Percentiles rank a stretch among this genome's conserved stretches.
Conservation (phyloP, 2,113 vertebrate species). For the Ciconia boyciana region DNA sequence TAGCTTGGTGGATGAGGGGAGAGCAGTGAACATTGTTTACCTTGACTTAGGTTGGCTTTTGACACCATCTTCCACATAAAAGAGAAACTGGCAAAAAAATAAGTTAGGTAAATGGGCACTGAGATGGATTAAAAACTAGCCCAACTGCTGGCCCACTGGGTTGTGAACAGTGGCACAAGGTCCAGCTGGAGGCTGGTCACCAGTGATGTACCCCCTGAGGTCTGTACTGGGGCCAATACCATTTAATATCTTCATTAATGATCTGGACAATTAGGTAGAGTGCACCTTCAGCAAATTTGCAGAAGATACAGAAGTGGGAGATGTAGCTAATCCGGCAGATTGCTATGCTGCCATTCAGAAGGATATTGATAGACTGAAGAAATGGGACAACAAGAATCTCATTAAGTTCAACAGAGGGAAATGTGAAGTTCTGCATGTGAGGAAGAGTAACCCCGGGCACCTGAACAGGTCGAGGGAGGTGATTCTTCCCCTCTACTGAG, state of each 20-base stretch:
- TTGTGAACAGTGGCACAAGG: not conserved
- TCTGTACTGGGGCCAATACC: not conserved
- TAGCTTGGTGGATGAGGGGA: not conserved
- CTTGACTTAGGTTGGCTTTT: not conserved
- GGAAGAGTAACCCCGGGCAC: not conserved
- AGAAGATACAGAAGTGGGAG: not conserved
- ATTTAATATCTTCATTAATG: not conserved
- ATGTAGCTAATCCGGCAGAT: not conserved
- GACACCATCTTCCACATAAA: not conserved
- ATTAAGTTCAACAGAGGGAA: not conserved
- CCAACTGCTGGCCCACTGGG: not conserved
- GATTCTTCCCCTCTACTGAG: not conserved
- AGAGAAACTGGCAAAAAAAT: not conserved
- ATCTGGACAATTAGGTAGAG: not conserved
- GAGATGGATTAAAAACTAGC: not conserved
- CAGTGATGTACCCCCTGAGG: rapidly evolving
- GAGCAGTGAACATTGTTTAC: not conserved
- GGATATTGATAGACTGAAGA: not conserved
- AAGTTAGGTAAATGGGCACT: not conserved
- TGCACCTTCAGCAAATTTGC: not conserved
- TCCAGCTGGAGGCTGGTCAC: not conserved
- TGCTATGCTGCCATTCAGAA: not conserved
- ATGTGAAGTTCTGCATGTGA: not conserved
- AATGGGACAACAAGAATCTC: not conserved
- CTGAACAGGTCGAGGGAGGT: not conserved